Base-by-base conservation (phyloP, 2,888 invertebrate species). In the Xestia sexstrigata region DNA sequence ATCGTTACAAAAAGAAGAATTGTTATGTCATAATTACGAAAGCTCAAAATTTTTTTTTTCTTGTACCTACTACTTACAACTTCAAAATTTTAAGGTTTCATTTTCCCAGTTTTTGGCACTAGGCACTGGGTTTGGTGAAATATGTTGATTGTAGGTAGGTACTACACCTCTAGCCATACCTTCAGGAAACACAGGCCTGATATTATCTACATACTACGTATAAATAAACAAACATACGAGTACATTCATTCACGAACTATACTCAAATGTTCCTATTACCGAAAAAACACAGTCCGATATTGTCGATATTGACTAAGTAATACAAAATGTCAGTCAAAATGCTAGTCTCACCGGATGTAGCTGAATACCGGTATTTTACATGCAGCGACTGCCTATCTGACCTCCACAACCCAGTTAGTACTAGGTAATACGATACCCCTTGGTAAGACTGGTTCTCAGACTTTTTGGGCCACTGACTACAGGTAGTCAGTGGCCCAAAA, bases 221-320 rank as follows among this genome's bases (percentile, higher is more conserved):
- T n/a, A 35, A 66, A 70, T 42, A 67, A 68, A n/a, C 13, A 68
- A 72, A 72, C 23, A 39, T 39, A 73, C 20, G n/a, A 55, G 7
- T 49, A n/a, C 55, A n/a, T 70, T 17, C 39, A 68, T 39, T 9
- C 39, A 26, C n/a, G 15, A 67, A 11, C 30, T 2, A 69, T 35
- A 39, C 26, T 39, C 26, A 30, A 73, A 73, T 20, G 45, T 58
- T 74, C 74, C 15, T 74, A 26, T 26, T 35, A 45, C 20, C 20
- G 47, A 47, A 74, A 23, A 74, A 75, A 60, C 13, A 35, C 45
- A n/a, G 60, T 47, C 39, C 26, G 23, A 23, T 47, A 49, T 39
- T 71, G 47, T 17, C 9, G 30, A 60, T 60, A 30, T 60, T 60
- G 58, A 62, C 11, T 13, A 39, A 63, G 11, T 63, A 23, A 63